These are phyloP conservation scores for Anas bernieri DNA, from an alignment of 2,797 vertebrate species.

Conservation along the genomic window DNA sequence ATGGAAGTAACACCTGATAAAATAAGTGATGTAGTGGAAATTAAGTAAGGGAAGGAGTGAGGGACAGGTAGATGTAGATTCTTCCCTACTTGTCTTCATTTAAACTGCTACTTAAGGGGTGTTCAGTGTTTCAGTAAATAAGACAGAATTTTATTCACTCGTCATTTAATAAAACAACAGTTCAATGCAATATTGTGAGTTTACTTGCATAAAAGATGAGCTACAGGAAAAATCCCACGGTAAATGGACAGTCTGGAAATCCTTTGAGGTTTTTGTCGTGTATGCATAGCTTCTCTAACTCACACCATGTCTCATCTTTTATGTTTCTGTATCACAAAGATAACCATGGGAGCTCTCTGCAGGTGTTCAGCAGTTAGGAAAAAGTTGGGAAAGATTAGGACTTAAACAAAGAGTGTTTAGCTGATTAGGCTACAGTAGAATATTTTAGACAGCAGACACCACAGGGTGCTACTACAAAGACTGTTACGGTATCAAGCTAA, in stretches of 20 bases:
- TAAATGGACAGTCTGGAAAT: neutral
- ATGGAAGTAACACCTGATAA: neutral
- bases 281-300: neutral
- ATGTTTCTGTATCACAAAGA: neutral
- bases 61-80: neutral
- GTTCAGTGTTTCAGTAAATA: neutral
- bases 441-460: conserved; percentile 34
- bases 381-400: conserved; percentile 38
- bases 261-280: neutral
- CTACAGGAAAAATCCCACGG: neutral
- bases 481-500: conserved; percentile 7
- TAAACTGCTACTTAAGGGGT: neutral
- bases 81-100: neutral
- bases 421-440: conserved; percentile 38
- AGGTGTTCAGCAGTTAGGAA: conserved; percentile 22
- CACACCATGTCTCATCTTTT: neutral
- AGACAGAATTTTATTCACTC: neutral
- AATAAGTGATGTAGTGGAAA: rapidly evolving
- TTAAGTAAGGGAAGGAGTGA: neutral
- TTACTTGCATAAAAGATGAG: neutral
- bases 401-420: conserved; percentile 44
- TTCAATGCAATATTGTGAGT: neutral
- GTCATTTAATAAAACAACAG: neutral
- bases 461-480: conserved; percentile 51
- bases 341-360: neutral